Conservation (phyloP, 2,888 invertebrate genomes). For the Tortrix viridana region DNA sequence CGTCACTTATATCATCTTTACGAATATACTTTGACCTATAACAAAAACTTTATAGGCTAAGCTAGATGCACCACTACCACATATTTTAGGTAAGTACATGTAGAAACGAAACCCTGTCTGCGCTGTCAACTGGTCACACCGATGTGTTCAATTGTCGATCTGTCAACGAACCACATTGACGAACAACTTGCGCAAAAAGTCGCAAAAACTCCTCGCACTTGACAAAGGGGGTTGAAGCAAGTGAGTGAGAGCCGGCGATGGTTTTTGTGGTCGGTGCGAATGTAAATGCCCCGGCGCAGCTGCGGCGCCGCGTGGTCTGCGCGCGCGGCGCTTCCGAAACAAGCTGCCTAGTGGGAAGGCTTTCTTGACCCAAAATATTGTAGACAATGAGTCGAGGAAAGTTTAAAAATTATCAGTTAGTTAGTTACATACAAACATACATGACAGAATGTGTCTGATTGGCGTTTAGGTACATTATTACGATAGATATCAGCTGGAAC, state of each 20-base stretch:
- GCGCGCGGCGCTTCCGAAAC: constrained; percentile 6
- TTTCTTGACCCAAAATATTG: background rate
- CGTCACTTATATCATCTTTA: too few species aligned
- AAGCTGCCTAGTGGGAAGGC: background rate
- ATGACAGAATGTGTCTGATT: too few species aligned
- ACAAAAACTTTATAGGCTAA: too few species aligned
- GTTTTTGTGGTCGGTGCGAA: constrained; percentile 16
- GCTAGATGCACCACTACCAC: too few species aligned
- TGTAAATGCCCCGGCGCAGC: constrained; percentile 19
- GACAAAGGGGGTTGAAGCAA: constrained; percentile 1
- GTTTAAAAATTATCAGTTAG: too few species aligned
- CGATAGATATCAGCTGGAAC: too few species aligned
- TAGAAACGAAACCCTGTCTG: too few species aligned
- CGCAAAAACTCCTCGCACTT: background rate
- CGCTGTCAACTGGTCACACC: background rate
- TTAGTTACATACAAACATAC: too few species aligned
- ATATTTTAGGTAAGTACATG: too few species aligned
- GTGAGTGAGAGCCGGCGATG: constrained; percentile 5
- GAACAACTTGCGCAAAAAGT: background rate
- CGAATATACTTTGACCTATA: too few species aligned
- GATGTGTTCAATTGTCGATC: background rate
- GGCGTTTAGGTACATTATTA: too few species aligned
- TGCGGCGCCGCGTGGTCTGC: constrained; percentile 28
- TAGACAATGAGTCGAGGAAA: background rate
- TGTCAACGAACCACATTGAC: background rate